A percentile compares a stretch with the other conserved stretches of the same genome.
Evolutionary conservation across 2,888 invertebrate genomes (phyloP).

Genomic region (Lamellibrachia satsuma): DNA sequence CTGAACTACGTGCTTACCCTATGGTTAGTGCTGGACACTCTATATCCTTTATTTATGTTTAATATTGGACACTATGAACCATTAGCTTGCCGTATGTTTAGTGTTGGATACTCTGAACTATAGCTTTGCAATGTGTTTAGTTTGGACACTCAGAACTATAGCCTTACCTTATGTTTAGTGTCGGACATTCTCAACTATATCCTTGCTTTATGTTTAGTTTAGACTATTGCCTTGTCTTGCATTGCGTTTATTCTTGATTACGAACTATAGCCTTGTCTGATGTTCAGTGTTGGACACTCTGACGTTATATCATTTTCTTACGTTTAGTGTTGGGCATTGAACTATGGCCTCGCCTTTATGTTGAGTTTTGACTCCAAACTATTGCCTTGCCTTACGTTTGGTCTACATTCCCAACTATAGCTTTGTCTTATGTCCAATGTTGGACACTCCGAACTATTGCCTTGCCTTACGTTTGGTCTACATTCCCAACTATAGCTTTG

Average conservation of each 20-base stretch:
- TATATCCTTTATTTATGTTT: neutral
- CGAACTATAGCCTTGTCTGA: neutral
- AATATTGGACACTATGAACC: neutral
- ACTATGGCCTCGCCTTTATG: neutral
- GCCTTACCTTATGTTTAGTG: too few relatives aligned
- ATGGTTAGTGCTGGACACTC: too few relatives aligned
- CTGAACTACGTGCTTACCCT: too few relatives aligned
- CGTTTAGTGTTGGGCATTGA: neutral
- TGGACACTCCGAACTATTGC: neutral
- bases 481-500: neutral
- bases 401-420: too few relatives aligned
- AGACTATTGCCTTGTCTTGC: neutral
- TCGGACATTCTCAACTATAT: too few relatives aligned
- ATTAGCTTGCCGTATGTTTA: neutral
- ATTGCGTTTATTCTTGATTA: neutral
- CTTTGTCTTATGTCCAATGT: too few relatives aligned
- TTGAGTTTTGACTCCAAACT: neutral
- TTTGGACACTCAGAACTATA: too few relatives aligned
- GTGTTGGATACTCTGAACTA: neutral
- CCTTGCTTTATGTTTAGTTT: neutral
- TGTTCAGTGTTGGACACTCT: neutral
- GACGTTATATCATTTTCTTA: neutral
- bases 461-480: neutral
- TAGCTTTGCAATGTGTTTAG: too few relatives aligned
- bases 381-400: neutral